Conservation (phyloP, 2,113 vertebrate species). For the Lepisosteus osseus region DNA sequence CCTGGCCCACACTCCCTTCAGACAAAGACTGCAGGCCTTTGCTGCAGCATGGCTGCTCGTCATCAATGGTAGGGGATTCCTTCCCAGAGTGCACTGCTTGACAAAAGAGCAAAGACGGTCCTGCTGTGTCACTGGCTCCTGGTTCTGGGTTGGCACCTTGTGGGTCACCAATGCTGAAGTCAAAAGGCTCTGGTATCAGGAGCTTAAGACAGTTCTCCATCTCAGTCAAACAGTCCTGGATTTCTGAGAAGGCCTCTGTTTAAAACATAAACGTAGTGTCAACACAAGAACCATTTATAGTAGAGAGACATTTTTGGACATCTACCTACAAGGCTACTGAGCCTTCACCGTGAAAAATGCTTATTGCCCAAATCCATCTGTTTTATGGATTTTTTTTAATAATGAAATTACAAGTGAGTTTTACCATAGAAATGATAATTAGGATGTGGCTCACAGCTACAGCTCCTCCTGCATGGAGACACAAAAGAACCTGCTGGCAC, state of each 20-base stretch:
- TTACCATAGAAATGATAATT: no score
- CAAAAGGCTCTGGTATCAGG: slow-evolving; percentile 68
- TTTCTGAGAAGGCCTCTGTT: slow-evolving; percentile 72
- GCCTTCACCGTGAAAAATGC: no score
- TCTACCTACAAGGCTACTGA: no score
- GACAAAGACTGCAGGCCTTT: slow-evolving; percentile 52
- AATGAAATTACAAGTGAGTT: no score
- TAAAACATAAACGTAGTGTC: slow-evolving; percentile 2
- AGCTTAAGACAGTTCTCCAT: slow-evolving; percentile 83
- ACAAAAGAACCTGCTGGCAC: no score
- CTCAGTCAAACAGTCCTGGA: slow-evolving; percentile 72
- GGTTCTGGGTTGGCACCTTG: background rate
- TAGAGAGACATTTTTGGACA: no score
- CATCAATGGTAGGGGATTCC: slow-evolving; percentile 19
- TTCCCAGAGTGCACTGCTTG: background rate
- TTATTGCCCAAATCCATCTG: no score
- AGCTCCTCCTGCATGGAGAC: no score
- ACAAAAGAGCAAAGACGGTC: background rate
- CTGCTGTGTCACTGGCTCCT: slow-evolving; percentile 1
- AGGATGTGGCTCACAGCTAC: no score
- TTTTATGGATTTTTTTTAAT: no score
- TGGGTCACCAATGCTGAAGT: slow-evolving; percentile 35
- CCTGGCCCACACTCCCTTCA: background rate
- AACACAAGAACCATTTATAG: no score
- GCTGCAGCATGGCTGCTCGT: slow-evolving; percentile 83